Evolutionary conservation across 30 jellyfish, hydroid and myxozoan genomes (phyloP).

Genomic region (Cassiopea andromeda): DNA sequence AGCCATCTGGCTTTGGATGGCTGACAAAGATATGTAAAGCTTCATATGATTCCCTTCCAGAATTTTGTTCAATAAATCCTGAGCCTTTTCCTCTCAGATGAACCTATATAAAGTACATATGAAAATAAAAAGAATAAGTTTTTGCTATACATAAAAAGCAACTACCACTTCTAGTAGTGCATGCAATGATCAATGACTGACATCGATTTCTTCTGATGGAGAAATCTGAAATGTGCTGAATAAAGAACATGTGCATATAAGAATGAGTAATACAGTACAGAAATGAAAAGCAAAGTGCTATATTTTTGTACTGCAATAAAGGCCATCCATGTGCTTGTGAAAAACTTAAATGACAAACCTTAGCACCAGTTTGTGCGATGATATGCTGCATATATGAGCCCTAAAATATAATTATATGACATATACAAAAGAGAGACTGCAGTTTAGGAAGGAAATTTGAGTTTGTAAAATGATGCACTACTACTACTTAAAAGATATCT

Average conservation of each 20-base stretch:
- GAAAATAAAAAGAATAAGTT: not conserved
- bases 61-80: conserved; percentile 84
- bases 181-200: too few species aligned
- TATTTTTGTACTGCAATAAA: too few species aligned
- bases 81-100: conserved; percentile 92
- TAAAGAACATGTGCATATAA: too few species aligned
- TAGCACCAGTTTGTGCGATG: conserved; percentile 80
- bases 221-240: too few species aligned
- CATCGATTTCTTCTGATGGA: too few species aligned
- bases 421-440: not conserved
- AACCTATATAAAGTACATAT: conserved; percentile 24
- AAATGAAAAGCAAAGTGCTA: too few species aligned
- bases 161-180: too few species aligned
- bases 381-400: conserved; percentile 79
- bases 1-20: conserved; percentile 83
- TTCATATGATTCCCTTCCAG: conserved; percentile 95
- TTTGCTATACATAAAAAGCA: not conserved
- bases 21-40: conserved; percentile 88
- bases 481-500: too few species aligned
- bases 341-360: conserved; percentile 34
- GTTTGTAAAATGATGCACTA: too few species aligned
- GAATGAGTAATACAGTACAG: too few species aligned
- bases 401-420: conserved; percentile 27
- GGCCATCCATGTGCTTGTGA: not conserved
- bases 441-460: too few species aligned